Evolutionary conservation across 2,113 vertebrate species (phyloP).

Genomic region (Thalassoma bifasciatum): DNA sequence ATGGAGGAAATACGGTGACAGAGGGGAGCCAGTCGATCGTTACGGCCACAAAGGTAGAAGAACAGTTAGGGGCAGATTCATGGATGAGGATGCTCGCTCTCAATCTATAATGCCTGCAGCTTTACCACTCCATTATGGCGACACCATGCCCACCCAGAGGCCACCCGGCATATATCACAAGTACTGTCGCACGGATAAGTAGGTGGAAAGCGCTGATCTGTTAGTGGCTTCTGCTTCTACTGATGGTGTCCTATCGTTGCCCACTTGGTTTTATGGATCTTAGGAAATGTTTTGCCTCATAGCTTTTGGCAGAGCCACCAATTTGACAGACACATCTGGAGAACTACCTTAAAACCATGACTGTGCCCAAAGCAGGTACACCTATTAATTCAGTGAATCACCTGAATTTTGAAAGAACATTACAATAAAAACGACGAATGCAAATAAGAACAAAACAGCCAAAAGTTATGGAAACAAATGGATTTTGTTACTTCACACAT

Average conservation of each 20-base stretch:
- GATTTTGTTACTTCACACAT: not conserved
- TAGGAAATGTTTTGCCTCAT: not conserved
- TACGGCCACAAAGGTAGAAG: conserved; percentile 79
- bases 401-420: not conserved
- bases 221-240: conserved; percentile 19
- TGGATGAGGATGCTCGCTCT: conserved; percentile 66
- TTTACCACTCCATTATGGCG: conserved; percentile 81
- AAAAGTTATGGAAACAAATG: too few species aligned
- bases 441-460: not conserved
- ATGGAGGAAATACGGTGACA: conserved; percentile 82
- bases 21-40: conserved; percentile 74
- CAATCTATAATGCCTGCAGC: conserved; percentile 76
- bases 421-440: not conserved
- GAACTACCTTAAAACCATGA: not conserved
- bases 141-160: conserved; percentile 64
- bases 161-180: conserved; percentile 64
- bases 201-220: conserved; percentile 11
- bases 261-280: not conserved
- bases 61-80: conserved; percentile 82
- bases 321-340: not conserved
- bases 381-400: not conserved
- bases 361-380: not conserved
- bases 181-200: conserved; percentile 46
- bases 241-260: not conserved
- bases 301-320: not conserved